These are phyloP conservation scores for Mythimna ferrago DNA, from an alignment of 2,888 invertebrate species.

Conservation along the genomic window DNA sequence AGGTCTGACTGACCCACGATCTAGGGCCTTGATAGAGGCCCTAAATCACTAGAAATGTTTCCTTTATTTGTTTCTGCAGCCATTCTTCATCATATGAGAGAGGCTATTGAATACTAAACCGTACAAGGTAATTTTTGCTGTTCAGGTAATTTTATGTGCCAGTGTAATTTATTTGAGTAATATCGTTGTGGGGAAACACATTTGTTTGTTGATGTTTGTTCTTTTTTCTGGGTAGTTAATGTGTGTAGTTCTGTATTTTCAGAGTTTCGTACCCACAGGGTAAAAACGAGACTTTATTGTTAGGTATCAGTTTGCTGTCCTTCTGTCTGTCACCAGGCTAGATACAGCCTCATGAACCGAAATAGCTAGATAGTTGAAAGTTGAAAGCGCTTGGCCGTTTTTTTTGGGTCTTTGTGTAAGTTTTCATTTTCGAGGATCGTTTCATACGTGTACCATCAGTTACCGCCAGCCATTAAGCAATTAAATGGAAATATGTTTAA, in stretches of 20 bases:
- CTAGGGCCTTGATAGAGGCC: constrained; percentile 62
- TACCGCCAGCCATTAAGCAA: no score
- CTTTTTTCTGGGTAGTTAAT: constrained; percentile 21
- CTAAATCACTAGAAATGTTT: constrained; percentile 68
- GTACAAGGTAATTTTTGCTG: constrained; percentile 53
- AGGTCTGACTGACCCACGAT: constrained; percentile 63
- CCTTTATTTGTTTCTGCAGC: constrained; percentile 69
- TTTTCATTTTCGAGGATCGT: no score
- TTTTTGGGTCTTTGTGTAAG: no score
- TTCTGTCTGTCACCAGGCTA: no score
- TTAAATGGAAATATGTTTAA: no score
- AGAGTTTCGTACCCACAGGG: no score
- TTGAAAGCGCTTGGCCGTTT: no score
- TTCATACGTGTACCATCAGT: no score
- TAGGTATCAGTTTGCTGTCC: no score
- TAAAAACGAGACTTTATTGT: no score
- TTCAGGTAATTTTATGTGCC: constrained; percentile 36
- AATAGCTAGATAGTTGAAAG: no score
- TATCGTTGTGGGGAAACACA: constrained; percentile 23
- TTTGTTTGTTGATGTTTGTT: constrained; percentile 38
- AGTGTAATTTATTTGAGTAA: constrained; percentile 42
- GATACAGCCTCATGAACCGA: no score
- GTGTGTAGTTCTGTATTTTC: background rate
- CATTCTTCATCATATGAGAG: constrained; percentile 62
- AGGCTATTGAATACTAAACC: constrained; percentile 71